Evolutionary conservation across 2,888 invertebrate genomes (phyloP), one percentile per base, ranked within the genome.

Genomic region (Acrobasis suavella): DNA sequence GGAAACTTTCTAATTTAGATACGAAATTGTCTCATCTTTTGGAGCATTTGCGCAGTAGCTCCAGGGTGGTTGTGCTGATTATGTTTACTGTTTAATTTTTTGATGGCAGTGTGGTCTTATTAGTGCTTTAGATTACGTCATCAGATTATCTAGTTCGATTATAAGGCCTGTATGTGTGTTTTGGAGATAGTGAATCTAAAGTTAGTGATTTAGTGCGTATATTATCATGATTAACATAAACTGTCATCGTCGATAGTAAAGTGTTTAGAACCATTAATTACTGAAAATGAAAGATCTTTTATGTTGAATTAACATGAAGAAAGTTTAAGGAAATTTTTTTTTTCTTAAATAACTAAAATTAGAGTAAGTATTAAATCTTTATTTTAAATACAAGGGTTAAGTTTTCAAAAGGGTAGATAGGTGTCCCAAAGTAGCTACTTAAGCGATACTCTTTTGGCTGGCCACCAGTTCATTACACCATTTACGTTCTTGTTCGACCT

Each of bases 1-100:
- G 70, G 69, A 66, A 56, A 84, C 92, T 92, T 92, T 92, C 92
- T 91, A 91, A 91, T 87, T 89, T 85, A 76, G 79, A 77, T 80
- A 77, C 73, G 73, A 81, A 78, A 79, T 80, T 80, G 78, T 74
- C 68, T 67, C 72, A 76, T 72, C 65, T 75, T 75, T 74, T 71
- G 67, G 69, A 75, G 78, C 91, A 91, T 89, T 91, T 87, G 83
- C 73, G 75, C 82, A 71, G 89, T 80, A 84, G 83, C 87, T 71
- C 77, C 76, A 73, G 80, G 63, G 68, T 75, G 69, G 64, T 63
- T 64, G 64, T 39, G 51, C 60, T 52, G 46, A 60, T 50, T 46
- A 58, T 16, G n/a, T 37, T 60, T 52, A 51, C 50, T 49, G 54
- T 50, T 16, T 38, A 9, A 62, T 39, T 58, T 51, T 60, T 55